Percentiles rank a stretch among this genome's conserved stretches.
phyloP scores from a whole-genome alignment of 2,113 vertebrate genomes.

The Pterocles burchelli region DNA sequence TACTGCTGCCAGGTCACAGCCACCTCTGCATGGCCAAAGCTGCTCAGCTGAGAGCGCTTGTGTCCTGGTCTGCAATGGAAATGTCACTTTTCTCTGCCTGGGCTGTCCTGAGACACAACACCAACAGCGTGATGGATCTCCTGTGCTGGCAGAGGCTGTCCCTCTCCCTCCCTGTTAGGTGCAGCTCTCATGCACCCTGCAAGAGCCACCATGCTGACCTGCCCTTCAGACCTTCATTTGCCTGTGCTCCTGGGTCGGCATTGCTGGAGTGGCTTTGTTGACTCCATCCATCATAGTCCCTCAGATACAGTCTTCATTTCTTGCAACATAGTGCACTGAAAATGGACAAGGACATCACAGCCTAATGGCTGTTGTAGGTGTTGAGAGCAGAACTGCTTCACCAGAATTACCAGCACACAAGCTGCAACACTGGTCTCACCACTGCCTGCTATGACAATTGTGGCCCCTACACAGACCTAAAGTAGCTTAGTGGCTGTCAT shows the following conservation, averaged over 20 bases:
- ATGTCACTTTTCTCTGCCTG: not conserved
- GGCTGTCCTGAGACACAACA: not conserved
- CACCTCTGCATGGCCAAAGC: not conserved
- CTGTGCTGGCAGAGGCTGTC: not conserved
- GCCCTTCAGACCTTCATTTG: not conserved
- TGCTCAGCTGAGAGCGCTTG: not conserved
- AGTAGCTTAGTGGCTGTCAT: not conserved
- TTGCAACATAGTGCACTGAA: not conserved
- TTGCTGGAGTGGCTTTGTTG: not conserved
- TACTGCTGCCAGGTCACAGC: not conserved
- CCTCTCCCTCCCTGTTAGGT: not conserved
- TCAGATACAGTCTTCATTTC: not conserved
- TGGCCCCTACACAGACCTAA: not conserved
- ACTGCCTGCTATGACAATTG: not conserved
- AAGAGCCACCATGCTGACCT: not conserved
- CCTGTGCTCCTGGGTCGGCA: not conserved
- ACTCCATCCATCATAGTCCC: not conserved
- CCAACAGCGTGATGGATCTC: not conserved
- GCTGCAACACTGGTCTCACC: not conserved
- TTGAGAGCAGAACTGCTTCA: not conserved
- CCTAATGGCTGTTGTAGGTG: not conserved
- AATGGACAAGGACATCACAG: not conserved
- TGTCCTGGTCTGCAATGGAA: not conserved
- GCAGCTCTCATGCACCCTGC: not conserved
- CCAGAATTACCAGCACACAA: not conserved